Evolutionary conservation across 2,113 vertebrate species (phyloP), one percentile per base, ranked within the genome.

Genomic region (Prochilodus magdalenae): DNA sequence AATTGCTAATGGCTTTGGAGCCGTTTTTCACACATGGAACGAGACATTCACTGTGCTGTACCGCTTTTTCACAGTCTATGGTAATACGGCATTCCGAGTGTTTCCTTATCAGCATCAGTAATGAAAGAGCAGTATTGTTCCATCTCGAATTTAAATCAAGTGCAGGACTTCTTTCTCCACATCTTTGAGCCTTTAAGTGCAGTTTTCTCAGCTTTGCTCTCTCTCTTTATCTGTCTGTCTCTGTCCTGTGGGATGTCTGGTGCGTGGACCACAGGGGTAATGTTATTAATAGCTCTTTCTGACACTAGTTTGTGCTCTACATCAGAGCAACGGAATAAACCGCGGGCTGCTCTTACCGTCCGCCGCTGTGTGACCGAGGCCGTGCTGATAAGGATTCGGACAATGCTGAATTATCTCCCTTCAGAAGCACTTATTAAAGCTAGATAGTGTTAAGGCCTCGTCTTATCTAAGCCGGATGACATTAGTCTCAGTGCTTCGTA

Each of bases 231-330:
- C 75, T 15, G 20, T 16, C 16, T 57, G 29, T 60, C 40, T 49
- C 53, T 55, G 71, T 49, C 60, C 71, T 16, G 55, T 59, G 73
- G 53, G 83, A 80, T 27, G 36, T 55, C 72, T 75, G 77, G 49
- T 62, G 51, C 70, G 75, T 79, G 76, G 66, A 80, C 85, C 67
- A 84, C 69, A 71, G 74, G 73, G 53, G 55, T 75, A 69, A 24
- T 69, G 62, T 80, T 83, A 72, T 81, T 78, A 81, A 65, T 86
- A 86, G 73, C 70, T 60, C 22, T 63, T 73, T 81, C 79, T 62
- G 72, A 80, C 24, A 27, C 44, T 60, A 62, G 81, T 70, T 60
- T 75, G 24, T 73, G 55, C 51, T 74, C 70, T 36, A 71, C 63
- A 80, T 80, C 53, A n/a, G 49, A 57, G 33, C 79, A 60, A 70